A percentile compares a stretch with the other conserved stretches of the same genome.
These are phyloP conservation scores for Cetoscarus ocellatus DNA, from an alignment of 2,797 vertebrate genomes.

Conservation along the genomic window DNA sequence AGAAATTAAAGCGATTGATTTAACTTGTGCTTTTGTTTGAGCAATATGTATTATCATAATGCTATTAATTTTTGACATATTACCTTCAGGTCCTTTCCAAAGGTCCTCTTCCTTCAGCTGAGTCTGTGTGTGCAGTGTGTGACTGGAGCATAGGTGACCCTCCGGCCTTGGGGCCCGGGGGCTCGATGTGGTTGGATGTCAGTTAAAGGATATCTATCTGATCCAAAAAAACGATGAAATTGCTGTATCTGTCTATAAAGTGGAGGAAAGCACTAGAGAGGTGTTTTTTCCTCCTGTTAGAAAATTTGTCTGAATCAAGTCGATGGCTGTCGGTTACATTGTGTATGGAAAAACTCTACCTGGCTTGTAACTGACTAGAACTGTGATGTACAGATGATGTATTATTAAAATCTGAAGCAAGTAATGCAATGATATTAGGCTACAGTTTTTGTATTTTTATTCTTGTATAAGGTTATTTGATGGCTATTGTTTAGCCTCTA, in stretches of 20 bases:
- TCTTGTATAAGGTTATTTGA: conserved; percentile 99
- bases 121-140: conserved; percentile 78
- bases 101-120: conserved; percentile 77
- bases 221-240: conserved; percentile 85
- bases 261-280: conserved; percentile 72
- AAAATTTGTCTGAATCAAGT: conserved; percentile 82
- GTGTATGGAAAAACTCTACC: conserved; percentile 86
- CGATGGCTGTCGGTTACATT: conserved; percentile 88
- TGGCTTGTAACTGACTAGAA: conserved; percentile 94
- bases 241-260: conserved; percentile 86
- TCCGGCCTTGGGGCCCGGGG: conserved; percentile 67
- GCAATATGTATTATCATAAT: conserved; percentile 77
- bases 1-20: conserved; percentile 81
- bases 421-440: conserved; percentile 96
- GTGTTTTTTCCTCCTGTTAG: conserved; percentile 72
- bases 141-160: conserved; percentile 78
- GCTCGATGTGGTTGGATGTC: conserved; percentile 77
- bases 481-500: conserved; percentile 96
- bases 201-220: conserved; percentile 80
- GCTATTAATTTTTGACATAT: conserved; percentile 80
- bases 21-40: conserved; percentile 76
- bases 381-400: conserved; percentile 97
- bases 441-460: conserved; percentile 99
- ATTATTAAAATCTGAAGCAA: conserved; percentile 94
- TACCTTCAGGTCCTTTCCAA: conserved; percentile 75